Evolutionary conservation across 2,113 vertebrate genomes (phyloP).

Genomic region (Zapus hudsonius): DNA sequence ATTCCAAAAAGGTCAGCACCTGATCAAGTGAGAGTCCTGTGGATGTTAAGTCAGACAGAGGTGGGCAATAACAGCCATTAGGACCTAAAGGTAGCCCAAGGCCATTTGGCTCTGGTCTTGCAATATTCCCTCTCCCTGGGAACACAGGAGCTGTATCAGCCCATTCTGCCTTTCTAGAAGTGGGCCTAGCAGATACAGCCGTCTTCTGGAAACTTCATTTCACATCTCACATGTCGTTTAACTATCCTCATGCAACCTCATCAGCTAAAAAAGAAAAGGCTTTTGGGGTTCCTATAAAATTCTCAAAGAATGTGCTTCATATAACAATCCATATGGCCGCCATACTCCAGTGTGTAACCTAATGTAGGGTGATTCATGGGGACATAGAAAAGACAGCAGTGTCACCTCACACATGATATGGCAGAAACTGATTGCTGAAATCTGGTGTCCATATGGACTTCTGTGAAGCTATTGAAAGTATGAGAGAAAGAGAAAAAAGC

Average conservation of each 20-base stretch:
- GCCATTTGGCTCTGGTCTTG: no score
- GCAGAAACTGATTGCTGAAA: not conserved
- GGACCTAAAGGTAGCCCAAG: no score
- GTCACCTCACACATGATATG: not conserved
- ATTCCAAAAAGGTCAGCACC: no score
- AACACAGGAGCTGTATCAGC: no score
- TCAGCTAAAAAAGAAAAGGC: not conserved
- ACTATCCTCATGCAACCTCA: not conserved
- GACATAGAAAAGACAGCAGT: not conserved
- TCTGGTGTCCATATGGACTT: not conserved
- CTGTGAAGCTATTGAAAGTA: not conserved
- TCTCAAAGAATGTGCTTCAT: not conserved
- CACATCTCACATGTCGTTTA: not conserved
- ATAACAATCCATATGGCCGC: not conserved
- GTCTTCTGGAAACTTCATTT: no score
- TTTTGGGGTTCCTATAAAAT: not conserved
- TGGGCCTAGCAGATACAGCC: no score
- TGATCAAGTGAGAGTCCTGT: no score
- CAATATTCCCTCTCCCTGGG: no score
- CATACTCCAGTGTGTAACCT: not conserved
- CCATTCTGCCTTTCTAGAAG: no score
- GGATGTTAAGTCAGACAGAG: no score
- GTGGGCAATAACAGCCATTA: no score
- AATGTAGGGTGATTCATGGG: conserved; percentile 4
- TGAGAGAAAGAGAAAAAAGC: not conserved